Conservation (phyloP, 2,888 invertebrate genomes). For the Dorcus parallelipipedus region DNA sequence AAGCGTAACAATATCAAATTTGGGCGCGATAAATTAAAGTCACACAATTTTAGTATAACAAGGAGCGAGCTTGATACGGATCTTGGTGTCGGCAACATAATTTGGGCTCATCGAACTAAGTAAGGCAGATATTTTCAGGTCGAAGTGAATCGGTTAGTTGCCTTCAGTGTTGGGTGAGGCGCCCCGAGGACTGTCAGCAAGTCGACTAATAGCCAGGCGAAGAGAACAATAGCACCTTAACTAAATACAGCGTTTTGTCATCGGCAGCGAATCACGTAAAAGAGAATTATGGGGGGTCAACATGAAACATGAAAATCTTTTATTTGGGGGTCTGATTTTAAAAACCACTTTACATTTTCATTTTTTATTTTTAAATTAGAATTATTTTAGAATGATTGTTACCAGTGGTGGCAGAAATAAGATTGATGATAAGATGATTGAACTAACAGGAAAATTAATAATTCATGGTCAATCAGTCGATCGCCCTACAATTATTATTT, state of each 20-base stretch:
- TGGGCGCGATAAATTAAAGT: background rate
- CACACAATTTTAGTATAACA: slow-evolving; percentile 21
- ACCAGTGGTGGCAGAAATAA: no score
- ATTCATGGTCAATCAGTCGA: no score
- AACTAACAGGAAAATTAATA: no score
- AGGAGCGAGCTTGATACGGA: slow-evolving; percentile 21
- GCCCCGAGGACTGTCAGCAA: slow-evolving; percentile 22
- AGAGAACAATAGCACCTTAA: slow-evolving; percentile 32
- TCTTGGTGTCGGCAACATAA: slow-evolving; percentile 25
- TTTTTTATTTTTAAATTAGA: no score
- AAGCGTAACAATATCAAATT: no score
- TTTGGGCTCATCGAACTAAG: slow-evolving; percentile 24
- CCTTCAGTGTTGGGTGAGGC: slow-evolving; percentile 21
- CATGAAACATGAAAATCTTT: slow-evolving; percentile 6
- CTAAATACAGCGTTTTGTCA: slow-evolving; percentile 30
- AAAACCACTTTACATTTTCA: no score
- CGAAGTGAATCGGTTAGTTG: slow-evolving; percentile 21
- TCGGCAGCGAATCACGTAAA: slow-evolving; percentile 24
- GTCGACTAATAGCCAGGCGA: slow-evolving; percentile 28
- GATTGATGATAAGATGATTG: no score
- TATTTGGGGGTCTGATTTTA: no score
- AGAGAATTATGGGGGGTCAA: slow-evolving; percentile 34
- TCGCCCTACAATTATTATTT: no score
- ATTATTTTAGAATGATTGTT: no score
- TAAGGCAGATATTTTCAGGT: slow-evolving; percentile 12